Base-by-base conservation (phyloP, 2,113 vertebrate species). In the Holacanthus passer region DNA sequence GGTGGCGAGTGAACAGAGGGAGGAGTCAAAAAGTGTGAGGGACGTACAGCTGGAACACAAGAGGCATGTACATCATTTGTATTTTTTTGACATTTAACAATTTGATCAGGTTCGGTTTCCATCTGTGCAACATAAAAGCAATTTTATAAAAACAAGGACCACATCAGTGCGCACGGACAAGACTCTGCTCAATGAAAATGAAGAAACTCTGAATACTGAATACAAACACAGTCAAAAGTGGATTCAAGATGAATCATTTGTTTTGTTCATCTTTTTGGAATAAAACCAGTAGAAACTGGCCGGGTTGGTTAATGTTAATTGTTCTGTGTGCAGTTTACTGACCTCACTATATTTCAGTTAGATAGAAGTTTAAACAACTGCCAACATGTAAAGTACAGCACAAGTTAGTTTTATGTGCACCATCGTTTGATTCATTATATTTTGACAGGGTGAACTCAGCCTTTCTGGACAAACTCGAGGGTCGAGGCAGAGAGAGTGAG, bases 361-460 rank as follows among this genome's bases (percentile, higher is more conserved):
- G 39, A 43, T 12, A 37, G 9, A 68, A 73, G 80, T 82, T 79
- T 79, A 55, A 83, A 74, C 81, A 81, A 39, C 59, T 82, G 74
- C 47, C 76, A 68, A 59, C 58, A 37, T 50, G 56, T 22, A 1
- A 10, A 78, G 22, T 43, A 1, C 16, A 29, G 56, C n/a, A 12
- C 22, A 31, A 41, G 32, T 27, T 27, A 3, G 53, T 37, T 81
- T 86, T 31, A 79, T 69, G 53, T 29, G 48, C 32, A 53, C 11
- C 45, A 1, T 62, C 20, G 60, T 50, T 27, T 37, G 29, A 47
- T 73, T 71, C 7, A 12, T 50, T 55, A 1, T 68, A 41, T 47
- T 77, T 88, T 91, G 93, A 91, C 94, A 98, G 96, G 88, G 96
- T 96, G 90, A 97, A 97, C 93, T 87, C 91, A 29, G 95, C 89